Percentiles rank a stretch among this genome's conserved stretches.
These are phyloP conservation scores for Rhadinocentrus ornatus DNA, from an alignment of 2,797 vertebrate species.

Conservation along the genomic window DNA sequence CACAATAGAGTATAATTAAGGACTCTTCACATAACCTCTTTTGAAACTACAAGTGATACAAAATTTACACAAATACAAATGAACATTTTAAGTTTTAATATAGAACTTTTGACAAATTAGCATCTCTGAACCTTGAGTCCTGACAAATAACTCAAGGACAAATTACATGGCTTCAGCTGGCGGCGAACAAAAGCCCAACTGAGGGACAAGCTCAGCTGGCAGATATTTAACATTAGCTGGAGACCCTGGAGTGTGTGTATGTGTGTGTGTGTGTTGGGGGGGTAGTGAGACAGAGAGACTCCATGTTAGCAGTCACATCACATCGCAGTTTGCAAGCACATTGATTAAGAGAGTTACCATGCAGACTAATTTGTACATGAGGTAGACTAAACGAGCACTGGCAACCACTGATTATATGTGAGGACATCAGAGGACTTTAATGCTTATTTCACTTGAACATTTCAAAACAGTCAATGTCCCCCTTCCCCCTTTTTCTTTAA, in stretches of 20 bases:
- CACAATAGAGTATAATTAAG: background rate
- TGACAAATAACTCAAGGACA: conserved; percentile 65
- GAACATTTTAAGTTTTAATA: conserved; percentile 5
- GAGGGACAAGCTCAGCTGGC: conserved; percentile 76
- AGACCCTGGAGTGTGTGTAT: conserved; percentile 40
- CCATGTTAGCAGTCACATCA: conserved; percentile 80
- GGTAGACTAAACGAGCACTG: conserved; percentile 60
- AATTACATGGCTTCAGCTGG: conserved; percentile 75
- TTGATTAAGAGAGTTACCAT: conserved; percentile 75
- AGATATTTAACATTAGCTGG: conserved; percentile 72
- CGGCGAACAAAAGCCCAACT: conserved; percentile 76
- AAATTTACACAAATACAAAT: conserved; percentile 7
- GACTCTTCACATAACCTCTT: background rate
- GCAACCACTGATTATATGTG: conserved; percentile 44
- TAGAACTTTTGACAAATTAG: conserved; percentile 34
- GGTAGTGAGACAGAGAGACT: conserved; percentile 39
- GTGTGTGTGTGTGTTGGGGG: conserved; percentile 28
- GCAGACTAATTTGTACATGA: conserved; percentile 73
- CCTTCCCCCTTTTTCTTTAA: background rate
- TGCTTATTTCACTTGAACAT: conserved; percentile 18
- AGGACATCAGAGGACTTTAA: conserved; percentile 44
- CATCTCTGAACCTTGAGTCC: conserved; percentile 41
- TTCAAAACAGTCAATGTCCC: background rate
- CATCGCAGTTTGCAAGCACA: conserved; percentile 77
- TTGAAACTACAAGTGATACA: background rate